Conservation (phyloP, 2,888 invertebrate species). For the Gari tellinella region DNA sequence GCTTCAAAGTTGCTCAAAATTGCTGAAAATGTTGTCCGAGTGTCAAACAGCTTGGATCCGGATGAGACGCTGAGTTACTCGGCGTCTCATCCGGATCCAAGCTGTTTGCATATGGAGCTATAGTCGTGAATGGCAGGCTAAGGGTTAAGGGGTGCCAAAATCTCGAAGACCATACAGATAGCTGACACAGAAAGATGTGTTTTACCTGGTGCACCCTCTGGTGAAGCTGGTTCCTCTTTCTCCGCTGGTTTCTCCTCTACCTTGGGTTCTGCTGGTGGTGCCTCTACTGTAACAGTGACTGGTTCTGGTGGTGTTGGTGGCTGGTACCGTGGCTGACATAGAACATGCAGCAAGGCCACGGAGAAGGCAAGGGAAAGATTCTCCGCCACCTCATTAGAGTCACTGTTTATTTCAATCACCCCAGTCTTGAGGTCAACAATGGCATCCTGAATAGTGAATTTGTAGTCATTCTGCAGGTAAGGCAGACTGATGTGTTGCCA, state of each 20-base stretch:
- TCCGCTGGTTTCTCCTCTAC: slow-evolving; percentile 43
- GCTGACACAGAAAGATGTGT: too few relatives aligned
- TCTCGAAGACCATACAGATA: too few relatives aligned
- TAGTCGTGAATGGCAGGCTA: too few relatives aligned
- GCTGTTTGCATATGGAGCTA: too few relatives aligned
- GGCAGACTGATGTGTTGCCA: slow-evolving; percentile 71
- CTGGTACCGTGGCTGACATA: slow-evolving; percentile 85
- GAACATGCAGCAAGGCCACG: slow-evolving; percentile 85
- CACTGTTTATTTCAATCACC: slow-evolving; percentile 69
- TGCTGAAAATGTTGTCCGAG: too few relatives aligned
- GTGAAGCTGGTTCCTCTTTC: slow-evolving; percentile 4
- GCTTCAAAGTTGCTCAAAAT: too few relatives aligned
- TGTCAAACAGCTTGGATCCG: too few relatives aligned
- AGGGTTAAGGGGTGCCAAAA: too few relatives aligned
- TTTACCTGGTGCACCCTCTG: slow-evolving; percentile 18
- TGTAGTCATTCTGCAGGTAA: slow-evolving; percentile 68
- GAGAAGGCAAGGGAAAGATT: slow-evolving; percentile 85
- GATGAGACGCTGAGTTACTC: too few relatives aligned
- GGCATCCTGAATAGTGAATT: slow-evolving; percentile 66
- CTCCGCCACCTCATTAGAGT: slow-evolving; percentile 83
- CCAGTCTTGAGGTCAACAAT: slow-evolving; percentile 77
- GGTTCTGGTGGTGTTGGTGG: slow-evolving; percentile 57
- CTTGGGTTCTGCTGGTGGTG: slow-evolving; percentile 31
- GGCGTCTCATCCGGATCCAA: too few relatives aligned
- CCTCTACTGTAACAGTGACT: slow-evolving; percentile 37